Evolutionary conservation across 1,140 invertebrate genomes (phyloP), one percentile per base, ranked within the genome.

Genomic region (Nebria ingens): DNA sequence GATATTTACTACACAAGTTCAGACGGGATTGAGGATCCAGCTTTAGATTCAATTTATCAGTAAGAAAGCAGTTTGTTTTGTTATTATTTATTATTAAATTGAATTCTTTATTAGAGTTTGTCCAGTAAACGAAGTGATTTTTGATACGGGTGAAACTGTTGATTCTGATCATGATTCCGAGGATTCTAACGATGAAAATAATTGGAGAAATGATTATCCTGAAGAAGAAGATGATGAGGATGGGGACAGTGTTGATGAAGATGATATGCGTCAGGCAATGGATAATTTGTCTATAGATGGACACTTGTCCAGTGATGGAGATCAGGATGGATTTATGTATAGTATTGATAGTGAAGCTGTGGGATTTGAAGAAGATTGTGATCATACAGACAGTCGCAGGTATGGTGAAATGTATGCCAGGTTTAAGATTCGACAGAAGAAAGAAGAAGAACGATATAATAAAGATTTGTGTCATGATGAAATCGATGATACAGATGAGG

Each of bases 131-230:
- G 67, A 71, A 54, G 58, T 76, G 12, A 63, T 77, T 51, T 71
- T 72, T 60, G 72, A 70, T 9, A 64, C 72, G 20, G 65, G 72
- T 55, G 60, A 70, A 57, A 72, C 75, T 49, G 62, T 67, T 54
- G 71, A 63, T 17, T 60, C 73, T 58, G 64, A 67, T 51, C 56
- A 62, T 29, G 65, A 71, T 34, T 76, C 76, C 67, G 77, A 69
- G 50, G 68, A 80, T 67, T 79, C 77, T 0, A 80, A 80, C 70
- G 75, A 74, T 59, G 78, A 80, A 65, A 76, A 74, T 61, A 72
- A 79, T 61, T 78, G 73, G 71, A 67, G 73, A 21, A 80, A 80
- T 69, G 77, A 79, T 23, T 80, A 80, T 59, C 78, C 78, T 17
- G 77, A 79, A 59, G 68, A 69, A 1, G 72, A 75, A 12, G 62